Base-by-base conservation (phyloP, 2,888 invertebrate species). In the Nysson spinosus region DNA sequence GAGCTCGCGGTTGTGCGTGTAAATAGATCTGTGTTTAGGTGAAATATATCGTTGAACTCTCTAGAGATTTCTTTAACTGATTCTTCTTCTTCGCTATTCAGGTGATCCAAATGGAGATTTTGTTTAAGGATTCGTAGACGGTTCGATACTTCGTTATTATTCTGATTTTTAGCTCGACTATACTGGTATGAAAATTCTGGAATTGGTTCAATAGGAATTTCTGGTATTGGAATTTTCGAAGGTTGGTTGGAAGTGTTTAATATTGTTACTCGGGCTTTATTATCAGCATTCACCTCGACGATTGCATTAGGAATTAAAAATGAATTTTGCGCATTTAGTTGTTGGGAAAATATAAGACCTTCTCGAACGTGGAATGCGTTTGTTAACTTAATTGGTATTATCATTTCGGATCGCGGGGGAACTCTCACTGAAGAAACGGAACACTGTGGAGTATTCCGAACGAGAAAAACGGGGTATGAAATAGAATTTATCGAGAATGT, bases 41-140 rank as follows among this genome's bases (percentile, higher is more conserved):
- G 42, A 9, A 42, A 42, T 42, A 42, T 42, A 6, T 44, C 28
- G 4, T 30, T 28, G 6, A 43, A 43, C 28, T 43, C 43, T 9
- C 3, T 9, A 17, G 28, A 43, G 28, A 28, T 43, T 28, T 43
- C n/a, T 11, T 5, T 17, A 28, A 28, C n/a, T 7, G 28, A 43
- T 5, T 24, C 24, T 1, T n/a, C 9, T 17, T 43, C 43, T 43
- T 43, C 43, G 2, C n/a, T 3, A 17, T 43, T 43, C n/a, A 43
- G 4, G 28, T 43, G 43, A n/a, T 43, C 28, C 3, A 43, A 11
- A 2, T 28, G 26, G 2, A 43, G n/a, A 43, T 43, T 17, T 28
- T 28, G 14, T 6, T n/a, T 28, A 7, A 24, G 24, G 1, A 24
- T 24, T 1, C 9, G 6, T 16, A 43, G 16, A 17, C 14, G 20